Conservation (phyloP, 1,140 invertebrate species). For the Bombus affinis region DNA sequence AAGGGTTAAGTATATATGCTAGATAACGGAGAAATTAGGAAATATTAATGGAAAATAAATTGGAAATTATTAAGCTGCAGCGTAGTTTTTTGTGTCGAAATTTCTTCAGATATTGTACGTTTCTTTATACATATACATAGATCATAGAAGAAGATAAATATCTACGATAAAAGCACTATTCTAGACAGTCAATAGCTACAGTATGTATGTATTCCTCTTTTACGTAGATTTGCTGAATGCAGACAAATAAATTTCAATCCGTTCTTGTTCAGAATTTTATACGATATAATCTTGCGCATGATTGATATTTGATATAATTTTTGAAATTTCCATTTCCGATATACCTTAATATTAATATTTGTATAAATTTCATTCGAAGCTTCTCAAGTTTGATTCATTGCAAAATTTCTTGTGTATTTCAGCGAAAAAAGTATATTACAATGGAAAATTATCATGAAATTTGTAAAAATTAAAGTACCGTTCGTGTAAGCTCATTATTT, state of each 20-base stretch:
- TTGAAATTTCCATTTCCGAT: not conserved
- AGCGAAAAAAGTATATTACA: not conserved
- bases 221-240: constrained; percentile 57
- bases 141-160: constrained; percentile 34
- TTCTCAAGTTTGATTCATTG: not conserved
- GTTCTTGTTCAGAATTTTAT: not conserved
- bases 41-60: not conserved
- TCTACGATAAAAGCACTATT: constrained; percentile 57
- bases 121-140: constrained; percentile 17
- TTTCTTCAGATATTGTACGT: constrained; percentile 16
- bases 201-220: not conserved
- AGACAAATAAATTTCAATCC: constrained; percentile 29
- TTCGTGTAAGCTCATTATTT: not conserved
- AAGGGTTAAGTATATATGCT: not conserved
- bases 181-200: constrained; percentile 48
- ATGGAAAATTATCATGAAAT: not conserved
- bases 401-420: not conserved
- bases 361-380: not conserved
- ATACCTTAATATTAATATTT: not conserved
- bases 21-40: not conserved
- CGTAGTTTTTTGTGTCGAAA: not conserved
- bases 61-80: not conserved
- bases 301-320: not conserved
- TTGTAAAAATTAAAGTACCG: not conserved
- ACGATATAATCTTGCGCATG: not conserved